Evolutionary conservation across 1,140 invertebrate species (phyloP).

Genomic region (Procambarus clarkii): DNA sequence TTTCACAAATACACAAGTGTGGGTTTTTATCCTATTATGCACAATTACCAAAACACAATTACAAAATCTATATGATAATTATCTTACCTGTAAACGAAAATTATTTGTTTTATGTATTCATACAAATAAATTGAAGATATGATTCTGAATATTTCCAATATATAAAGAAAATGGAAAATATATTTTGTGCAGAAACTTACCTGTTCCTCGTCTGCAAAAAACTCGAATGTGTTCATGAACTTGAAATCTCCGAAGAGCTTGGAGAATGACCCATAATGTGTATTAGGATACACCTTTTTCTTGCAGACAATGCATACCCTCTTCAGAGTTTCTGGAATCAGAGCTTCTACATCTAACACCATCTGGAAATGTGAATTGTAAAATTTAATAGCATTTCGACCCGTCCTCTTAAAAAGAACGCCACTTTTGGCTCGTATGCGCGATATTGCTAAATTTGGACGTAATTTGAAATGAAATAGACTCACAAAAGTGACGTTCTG

Average conservation of each 20-base stretch:
- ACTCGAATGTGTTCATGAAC: conserved; percentile 58
- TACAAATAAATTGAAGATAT: neutral
- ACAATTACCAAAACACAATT: neutral
- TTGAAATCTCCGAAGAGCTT: conserved; percentile 66
- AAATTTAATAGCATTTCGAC: too few relatives aligned
- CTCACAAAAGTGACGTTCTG: too few relatives aligned
- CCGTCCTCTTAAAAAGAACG: too few relatives aligned
- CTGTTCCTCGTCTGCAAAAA: conserved; percentile 41
- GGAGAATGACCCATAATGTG: conserved; percentile 37
- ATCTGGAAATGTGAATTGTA: conserved; percentile 75
- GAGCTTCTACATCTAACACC: conserved; percentile 77
- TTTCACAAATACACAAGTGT: too few relatives aligned
- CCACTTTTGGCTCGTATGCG: too few relatives aligned
- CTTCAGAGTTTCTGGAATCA: conserved; percentile 76
- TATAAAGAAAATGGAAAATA: neutral
- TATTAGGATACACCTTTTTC: conserved; percentile 76
- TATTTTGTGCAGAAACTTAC: neutral
- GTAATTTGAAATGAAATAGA: too few relatives aligned
- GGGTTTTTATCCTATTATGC: too few relatives aligned
- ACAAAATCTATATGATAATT: neutral
- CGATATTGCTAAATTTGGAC: too few relatives aligned
- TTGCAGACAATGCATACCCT: conserved; percentile 74
- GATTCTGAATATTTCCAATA: too few relatives aligned
- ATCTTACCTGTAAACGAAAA: neutral
- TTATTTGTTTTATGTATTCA: neutral